Conservation (phyloP, 1,140 invertebrate species). For the Macrostomum lignano region DNA sequence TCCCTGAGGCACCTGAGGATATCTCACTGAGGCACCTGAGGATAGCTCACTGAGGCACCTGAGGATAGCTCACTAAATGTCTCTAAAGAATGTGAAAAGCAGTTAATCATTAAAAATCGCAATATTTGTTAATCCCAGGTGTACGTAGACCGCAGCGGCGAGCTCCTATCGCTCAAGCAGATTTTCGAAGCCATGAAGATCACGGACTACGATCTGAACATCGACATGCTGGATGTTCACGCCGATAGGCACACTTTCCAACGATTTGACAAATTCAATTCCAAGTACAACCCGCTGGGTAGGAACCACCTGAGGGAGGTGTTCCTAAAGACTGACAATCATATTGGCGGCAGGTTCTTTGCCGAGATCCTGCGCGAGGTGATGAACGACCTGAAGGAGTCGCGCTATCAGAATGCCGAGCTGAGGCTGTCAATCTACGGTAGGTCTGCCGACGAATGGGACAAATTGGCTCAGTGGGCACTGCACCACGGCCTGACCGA, state of each 20-base stretch:
- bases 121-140: too few species aligned
- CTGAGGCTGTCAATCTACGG: conserved; percentile 89
- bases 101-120: too few species aligned
- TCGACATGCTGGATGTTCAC: too few species aligned
- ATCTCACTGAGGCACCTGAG: too few species aligned
- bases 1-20: too few species aligned
- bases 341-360: conserved; percentile 78
- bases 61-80: too few species aligned
- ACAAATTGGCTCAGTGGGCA: conserved; percentile 51
- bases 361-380: conserved; percentile 72
- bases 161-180: too few species aligned
- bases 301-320: conserved; percentile 77
- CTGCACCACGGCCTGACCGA: conserved; percentile 35
- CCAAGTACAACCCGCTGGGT: conserved; percentile 98
- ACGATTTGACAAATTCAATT: conserved; percentile 97
- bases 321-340: conserved; percentile 94
- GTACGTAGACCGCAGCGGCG: too few species aligned
- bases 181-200: too few species aligned
- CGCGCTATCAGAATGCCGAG: conserved; percentile 93
- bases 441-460: conserved; percentile 68
- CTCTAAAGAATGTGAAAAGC: too few species aligned
- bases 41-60: too few species aligned
- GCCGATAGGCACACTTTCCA: conserved; percentile 64
- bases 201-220: too few species aligned
- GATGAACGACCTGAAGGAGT: conserved; percentile 76